Conservation (phyloP, 1,140 invertebrate species). For the Carposina sasakii region DNA sequence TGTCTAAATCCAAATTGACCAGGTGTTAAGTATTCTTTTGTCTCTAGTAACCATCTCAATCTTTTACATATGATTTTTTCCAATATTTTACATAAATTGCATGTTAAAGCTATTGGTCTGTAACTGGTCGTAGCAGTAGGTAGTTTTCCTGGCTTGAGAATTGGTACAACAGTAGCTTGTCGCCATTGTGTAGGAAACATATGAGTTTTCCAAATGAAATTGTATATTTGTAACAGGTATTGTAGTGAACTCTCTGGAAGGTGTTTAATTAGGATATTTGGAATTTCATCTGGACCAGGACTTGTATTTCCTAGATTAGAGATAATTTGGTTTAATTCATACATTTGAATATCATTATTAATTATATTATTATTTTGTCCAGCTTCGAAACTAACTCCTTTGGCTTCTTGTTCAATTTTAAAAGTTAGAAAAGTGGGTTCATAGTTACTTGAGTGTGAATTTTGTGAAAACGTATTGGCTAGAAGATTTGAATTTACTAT, state of each 20-base stretch:
- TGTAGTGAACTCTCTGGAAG: conserved; percentile 17
- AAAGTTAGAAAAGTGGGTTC: conserved; percentile 22
- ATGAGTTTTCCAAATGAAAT: conserved; percentile 19
- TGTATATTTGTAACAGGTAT: conserved; percentile 21
- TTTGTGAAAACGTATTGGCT: conserved; percentile 28
- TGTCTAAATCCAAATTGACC: conserved; percentile 22
- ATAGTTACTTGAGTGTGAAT: conserved; percentile 34
- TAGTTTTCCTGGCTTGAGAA: conserved; percentile 24
- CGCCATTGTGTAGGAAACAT: conserved; percentile 21
- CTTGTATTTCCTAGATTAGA: conserved; percentile 18
- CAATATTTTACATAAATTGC: conserved; percentile 26
- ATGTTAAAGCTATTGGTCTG: conserved; percentile 26
- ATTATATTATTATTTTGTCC: conserved; percentile 21
- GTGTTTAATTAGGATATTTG: conserved; percentile 24
- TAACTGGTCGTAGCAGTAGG: conserved; percentile 15
- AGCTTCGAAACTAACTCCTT: conserved; percentile 6
- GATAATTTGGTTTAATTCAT: conserved; percentile 15
- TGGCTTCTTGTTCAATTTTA: conserved; percentile 20
- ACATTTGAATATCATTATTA: conserved; percentile 16
- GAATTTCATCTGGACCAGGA: conserved; percentile 24
- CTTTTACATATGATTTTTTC: conserved; percentile 28
- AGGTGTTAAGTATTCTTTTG: conserved; percentile 11
- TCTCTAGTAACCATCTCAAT: conserved; percentile 25
- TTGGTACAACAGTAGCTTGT: conserved; percentile 22
- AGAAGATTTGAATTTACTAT: conserved; percentile 28